A percentile compares a stretch with the other conserved stretches of the same genome.
phyloP scores from a whole-genome alignment of 2,113 vertebrate genomes.

The Gavialis gangeticus region DNA sequence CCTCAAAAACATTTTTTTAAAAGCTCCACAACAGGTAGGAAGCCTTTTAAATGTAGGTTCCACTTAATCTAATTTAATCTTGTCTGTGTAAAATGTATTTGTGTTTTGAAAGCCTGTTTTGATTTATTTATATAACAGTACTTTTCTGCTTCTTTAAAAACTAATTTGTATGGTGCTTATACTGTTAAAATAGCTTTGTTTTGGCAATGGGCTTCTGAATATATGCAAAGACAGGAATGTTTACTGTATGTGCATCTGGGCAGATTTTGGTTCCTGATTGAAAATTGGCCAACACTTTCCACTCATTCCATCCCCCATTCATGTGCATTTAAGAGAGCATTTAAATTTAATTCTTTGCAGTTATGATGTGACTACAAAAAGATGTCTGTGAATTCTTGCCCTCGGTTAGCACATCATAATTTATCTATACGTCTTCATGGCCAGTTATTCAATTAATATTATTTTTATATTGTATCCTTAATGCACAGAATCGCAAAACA shows the following conservation, averaged over 20 bases:
- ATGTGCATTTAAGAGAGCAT: neutral
- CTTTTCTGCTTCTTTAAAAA: constrained; percentile 9
- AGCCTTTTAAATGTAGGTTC: constrained; percentile 27
- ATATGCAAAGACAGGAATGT: constrained; percentile 18
- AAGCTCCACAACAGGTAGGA: neutral
- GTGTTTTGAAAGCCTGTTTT: constrained; percentile 16
- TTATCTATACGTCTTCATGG: constrained; percentile 56
- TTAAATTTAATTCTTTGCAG: constrained; percentile 4
- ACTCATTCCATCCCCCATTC: constrained; percentile 19
- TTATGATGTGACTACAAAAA: constrained; percentile 39
- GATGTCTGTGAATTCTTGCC: constrained; percentile 48
- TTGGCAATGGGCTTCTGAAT: constrained; percentile 24
- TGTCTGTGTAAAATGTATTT: neutral
- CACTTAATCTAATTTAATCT: constrained; percentile 40
- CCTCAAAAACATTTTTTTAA: neutral
- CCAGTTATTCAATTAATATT: constrained; percentile 25
- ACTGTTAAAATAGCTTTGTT: constrained; percentile 5
- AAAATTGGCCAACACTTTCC: constrained; percentile 19
- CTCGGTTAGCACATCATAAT: constrained; percentile 20
- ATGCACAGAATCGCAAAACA: constrained; percentile 12
- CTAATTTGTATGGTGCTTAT: neutral
- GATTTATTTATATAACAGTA: no score
- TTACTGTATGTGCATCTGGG: constrained; percentile 15
- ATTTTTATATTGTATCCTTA: constrained; percentile 38
- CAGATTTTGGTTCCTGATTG: constrained; percentile 11